Conservation (phyloP, 2,888 invertebrate genomes). For the Conomelus anceps region DNA sequence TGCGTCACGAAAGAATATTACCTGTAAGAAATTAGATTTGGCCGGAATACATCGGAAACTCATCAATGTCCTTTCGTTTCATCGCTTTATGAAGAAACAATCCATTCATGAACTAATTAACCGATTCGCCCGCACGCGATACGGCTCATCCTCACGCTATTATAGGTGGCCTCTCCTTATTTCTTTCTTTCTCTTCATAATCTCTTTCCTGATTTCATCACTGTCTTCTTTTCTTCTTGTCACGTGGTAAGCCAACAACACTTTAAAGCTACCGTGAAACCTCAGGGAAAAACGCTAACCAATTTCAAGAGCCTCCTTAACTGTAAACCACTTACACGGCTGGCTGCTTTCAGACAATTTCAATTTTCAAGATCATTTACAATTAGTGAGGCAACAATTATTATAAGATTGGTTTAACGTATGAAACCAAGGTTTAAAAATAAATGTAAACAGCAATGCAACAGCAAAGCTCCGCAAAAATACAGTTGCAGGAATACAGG, state of each 20-base stretch:
- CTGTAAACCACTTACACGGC: not conserved
- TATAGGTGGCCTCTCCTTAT: not conserved
- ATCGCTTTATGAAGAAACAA: conserved; percentile 10
- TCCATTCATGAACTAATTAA: conserved; percentile 13
- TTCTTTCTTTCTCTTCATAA: not conserved
- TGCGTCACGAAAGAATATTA: conserved; percentile 6
- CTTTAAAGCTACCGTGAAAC: not conserved
- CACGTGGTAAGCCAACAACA: not conserved
- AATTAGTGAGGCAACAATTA: not conserved
- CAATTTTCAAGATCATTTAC: not conserved
- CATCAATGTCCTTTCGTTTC: conserved; percentile 13
- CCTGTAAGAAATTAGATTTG: conserved; percentile 7
- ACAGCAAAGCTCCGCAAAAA: no score
- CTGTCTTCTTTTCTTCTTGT: not conserved
- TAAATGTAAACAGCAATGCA: no score
- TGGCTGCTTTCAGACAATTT: not conserved
- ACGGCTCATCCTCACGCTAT: conserved; percentile 12
- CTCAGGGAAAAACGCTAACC: not conserved
- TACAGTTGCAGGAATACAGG: no score
- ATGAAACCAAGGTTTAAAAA: no score
- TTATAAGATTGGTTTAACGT: no score
- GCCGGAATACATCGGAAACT: conserved; percentile 8
- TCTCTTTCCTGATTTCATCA: not conserved
- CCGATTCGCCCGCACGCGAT: conserved; percentile 1
- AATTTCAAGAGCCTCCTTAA: not conserved